Evolutionary conservation across 1,140 invertebrate genomes (phyloP).

Genomic region (Saccostrea echinata): DNA sequence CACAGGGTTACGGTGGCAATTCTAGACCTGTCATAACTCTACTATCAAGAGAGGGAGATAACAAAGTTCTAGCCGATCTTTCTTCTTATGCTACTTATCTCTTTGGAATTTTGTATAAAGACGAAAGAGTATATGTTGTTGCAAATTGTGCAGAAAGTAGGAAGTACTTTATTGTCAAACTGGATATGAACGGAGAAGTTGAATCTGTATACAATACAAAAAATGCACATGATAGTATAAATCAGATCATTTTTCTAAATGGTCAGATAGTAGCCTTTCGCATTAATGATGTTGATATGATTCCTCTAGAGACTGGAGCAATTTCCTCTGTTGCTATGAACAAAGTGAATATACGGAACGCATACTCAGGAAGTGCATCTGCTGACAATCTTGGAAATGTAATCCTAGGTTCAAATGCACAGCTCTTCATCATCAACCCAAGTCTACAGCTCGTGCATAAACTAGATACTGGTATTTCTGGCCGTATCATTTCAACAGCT

Average conservation of each 20-base stretch:
- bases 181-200: neutral
- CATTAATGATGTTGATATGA: neutral
- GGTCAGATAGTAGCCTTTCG: neutral
- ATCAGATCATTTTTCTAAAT: neutral
- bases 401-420: neutral
- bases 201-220: neutral
- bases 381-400: slow-evolving; percentile 5
- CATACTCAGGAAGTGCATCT: neutral
- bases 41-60: neutral
- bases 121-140: neutral
- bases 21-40: neutral
- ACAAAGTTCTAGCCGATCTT: neutral
- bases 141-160: neutral
- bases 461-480: neutral
- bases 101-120: neutral
- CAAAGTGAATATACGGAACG: neutral
- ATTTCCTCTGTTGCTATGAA: neutral
- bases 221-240: neutral
- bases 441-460: neutral
- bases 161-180: neutral
- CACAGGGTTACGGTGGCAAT: neutral
- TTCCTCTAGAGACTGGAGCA: neutral
- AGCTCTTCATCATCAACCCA: neutral
- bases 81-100: neutral
- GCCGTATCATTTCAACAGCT: neutral